These are phyloP conservation scores for Eupithecia pulchellata DNA, from an alignment of 2,888 invertebrate species.

Conservation along the genomic window DNA sequence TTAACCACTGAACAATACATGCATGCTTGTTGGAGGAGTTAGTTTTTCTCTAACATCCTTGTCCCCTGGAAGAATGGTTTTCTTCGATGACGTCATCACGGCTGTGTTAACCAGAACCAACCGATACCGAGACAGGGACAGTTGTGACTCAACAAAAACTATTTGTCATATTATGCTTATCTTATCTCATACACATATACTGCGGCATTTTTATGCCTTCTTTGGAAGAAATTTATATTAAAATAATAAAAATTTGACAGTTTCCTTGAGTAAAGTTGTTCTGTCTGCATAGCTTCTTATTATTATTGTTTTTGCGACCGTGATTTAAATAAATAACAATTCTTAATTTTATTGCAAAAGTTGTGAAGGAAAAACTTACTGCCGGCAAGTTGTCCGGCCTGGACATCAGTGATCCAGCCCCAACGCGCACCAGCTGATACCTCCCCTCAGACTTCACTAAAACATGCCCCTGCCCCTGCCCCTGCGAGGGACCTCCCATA, in stretches of 20 bases:
- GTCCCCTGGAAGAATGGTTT: not conserved
- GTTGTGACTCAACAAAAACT: not conserved
- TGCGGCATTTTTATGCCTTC: no score
- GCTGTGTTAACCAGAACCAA: not conserved
- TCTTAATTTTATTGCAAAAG: not conserved
- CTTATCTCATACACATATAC: no score
- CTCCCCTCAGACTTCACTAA: constrained; percentile 11
- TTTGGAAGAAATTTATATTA: no score
- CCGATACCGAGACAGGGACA: not conserved
- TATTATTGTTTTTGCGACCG: not conserved
- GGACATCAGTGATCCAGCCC: constrained; percentile 2
- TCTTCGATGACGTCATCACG: not conserved
- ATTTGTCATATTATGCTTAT: not conserved
- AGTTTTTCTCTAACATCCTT: not conserved
- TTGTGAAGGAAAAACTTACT: constrained; percentile 6
- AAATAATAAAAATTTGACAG: no score
- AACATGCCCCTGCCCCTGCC: constrained; percentile 4
- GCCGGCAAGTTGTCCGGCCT: constrained; percentile 9
- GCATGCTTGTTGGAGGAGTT: not conserved
- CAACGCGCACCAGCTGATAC: constrained; percentile 12
- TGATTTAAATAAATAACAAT: not conserved
- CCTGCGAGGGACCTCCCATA: constrained; percentile 9
- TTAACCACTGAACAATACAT: not conserved
- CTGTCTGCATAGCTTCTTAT: no score
- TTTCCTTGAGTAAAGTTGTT: no score